phyloP scores from a whole-genome alignment of 2,888 invertebrate genomes.

The Thumatha senex region DNA sequence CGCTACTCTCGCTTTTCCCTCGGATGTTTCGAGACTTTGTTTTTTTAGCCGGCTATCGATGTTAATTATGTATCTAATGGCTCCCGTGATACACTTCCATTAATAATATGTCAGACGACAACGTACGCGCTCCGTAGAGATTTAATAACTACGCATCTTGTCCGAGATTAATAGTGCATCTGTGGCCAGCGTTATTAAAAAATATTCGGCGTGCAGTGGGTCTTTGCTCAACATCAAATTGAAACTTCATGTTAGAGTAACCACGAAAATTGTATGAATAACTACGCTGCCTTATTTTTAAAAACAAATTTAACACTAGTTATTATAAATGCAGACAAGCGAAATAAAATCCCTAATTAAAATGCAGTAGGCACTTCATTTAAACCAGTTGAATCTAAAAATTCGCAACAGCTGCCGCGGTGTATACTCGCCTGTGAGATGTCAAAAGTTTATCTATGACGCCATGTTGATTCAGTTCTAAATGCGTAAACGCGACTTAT shows the following conservation, averaged over 20 bases:
- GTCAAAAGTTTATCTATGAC: constrained; percentile 70
- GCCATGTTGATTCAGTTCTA: constrained; percentile 66
- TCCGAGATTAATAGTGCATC: constrained; percentile 77
- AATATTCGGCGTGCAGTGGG: constrained; percentile 40
- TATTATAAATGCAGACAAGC: constrained; percentile 57
- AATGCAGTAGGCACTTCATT: constrained; percentile 65
- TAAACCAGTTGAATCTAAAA: constrained; percentile 67
- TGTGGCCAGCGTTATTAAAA: constrained; percentile 70
- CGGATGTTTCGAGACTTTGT: constrained; percentile 53
- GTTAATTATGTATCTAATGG: constrained; percentile 82
- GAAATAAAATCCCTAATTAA: constrained; percentile 69
- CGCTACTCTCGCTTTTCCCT: constrained; percentile 62
- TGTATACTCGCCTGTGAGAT: constrained; percentile 45
- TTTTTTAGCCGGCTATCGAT: constrained; percentile 70
- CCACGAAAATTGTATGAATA: constrained; percentile 17
- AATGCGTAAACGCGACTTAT: constrained; percentile 65
- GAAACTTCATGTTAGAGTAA: constrained; percentile 16
- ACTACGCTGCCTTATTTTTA: constrained; percentile 28
- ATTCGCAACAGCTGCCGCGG: constrained; percentile 70
- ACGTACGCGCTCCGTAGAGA: constrained; percentile 68
- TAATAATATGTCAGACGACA: constrained; percentile 76
- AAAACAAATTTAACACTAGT: constrained; percentile 45
- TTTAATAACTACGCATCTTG: constrained; percentile 74
- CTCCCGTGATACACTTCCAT: constrained; percentile 83
- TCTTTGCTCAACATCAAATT: constrained; percentile 14